Evolutionary conservation across 2,113 vertebrate genomes (phyloP), one percentile per base, ranked within the genome.

Genomic region (Pseudorectes ferrugineus): DNA sequence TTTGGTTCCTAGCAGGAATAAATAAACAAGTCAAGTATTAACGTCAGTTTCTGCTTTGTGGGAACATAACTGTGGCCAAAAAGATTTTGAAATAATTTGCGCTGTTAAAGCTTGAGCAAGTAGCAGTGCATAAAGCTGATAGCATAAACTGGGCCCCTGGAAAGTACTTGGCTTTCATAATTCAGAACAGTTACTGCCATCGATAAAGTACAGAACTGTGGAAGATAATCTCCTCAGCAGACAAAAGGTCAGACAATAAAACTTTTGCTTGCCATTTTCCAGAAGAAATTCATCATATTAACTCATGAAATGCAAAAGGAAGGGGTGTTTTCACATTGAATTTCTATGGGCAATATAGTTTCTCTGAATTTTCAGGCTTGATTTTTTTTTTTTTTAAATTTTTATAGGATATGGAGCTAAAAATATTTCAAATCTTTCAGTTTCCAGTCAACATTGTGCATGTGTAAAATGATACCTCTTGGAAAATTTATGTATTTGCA

Each of bases 241-340:
- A 91, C 8, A 91, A 94, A 97, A 97, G 97, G 97, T 97, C 85
- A 93, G 97, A 83, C 10, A 90, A 62, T 65, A 85, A 87, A 92
- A 74, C 19, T 52, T 93, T 74, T 75, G 7, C 58, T 95, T 97
- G 29, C 52, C 31, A 49, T 93, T 94, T 93, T 84, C 67, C 40
- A 65, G 21, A 81, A 92, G n/a, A 93, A 94, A 85, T 68, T 72
- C 0, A 45, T 83, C 22, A 58, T 33, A 55, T 54, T 83, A 83
- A 55, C 10, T 45, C 8, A 14, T 14, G 4, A 55, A 72, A 89
- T 70, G 12, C 54, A 46, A 65, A n/a, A 23, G 6, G 8, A 66
- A 71, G 19, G 40, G 7, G 2, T 61, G 21, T 48, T 89, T 68
- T 52, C 40, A n/a, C 23, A 11, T 23, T 35, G 12, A 19, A 2